Evolutionary conservation across 2,797 vertebrate species (phyloP).

Genomic region (Borostomias antarcticus): DNA sequence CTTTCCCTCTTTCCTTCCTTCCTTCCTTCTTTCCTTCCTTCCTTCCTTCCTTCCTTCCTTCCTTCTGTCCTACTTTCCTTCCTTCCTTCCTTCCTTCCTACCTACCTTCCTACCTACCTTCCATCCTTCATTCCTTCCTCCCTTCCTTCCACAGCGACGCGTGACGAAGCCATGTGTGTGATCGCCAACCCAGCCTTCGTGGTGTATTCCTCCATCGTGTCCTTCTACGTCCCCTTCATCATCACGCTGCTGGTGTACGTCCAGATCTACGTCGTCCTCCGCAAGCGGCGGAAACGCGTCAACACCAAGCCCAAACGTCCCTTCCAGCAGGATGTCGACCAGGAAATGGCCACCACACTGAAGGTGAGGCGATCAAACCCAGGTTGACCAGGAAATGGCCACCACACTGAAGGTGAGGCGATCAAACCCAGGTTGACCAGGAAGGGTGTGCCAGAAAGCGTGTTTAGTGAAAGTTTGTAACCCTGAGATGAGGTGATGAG

Average conservation of each 20-base stretch:
- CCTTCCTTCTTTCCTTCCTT: background rate
- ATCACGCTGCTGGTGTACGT: constrained; percentile 98
- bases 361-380: no score
- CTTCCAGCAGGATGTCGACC: constrained; percentile 71
- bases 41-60: background rate
- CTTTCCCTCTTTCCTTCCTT: background rate
- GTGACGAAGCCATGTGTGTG: constrained; percentile 85
- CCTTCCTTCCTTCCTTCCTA: no score
- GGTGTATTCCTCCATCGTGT: constrained; percentile 97
- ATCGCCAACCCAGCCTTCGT: constrained; percentile 97
- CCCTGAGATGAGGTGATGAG: no score
- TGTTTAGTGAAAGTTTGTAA: no score
- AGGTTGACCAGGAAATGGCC: constrained; percentile 63
- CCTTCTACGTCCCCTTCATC: constrained; percentile 99
- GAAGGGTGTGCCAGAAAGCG: no score
- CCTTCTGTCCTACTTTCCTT: background rate
- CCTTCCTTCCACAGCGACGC: constrained; percentile 78
- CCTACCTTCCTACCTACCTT: no score
- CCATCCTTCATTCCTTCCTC: background rate
- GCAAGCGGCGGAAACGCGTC: constrained; percentile 91
- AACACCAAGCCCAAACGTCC: constrained; percentile 93
- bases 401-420: constrained; percentile 88
- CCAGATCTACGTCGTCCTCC: constrained; percentile 96
- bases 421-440: no score
- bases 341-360: constrained; percentile 74